These are phyloP conservation scores for Herpailurus yagouaroundi DNA, from an alignment of 2,113 vertebrate genomes.

Conservation along the genomic window DNA sequence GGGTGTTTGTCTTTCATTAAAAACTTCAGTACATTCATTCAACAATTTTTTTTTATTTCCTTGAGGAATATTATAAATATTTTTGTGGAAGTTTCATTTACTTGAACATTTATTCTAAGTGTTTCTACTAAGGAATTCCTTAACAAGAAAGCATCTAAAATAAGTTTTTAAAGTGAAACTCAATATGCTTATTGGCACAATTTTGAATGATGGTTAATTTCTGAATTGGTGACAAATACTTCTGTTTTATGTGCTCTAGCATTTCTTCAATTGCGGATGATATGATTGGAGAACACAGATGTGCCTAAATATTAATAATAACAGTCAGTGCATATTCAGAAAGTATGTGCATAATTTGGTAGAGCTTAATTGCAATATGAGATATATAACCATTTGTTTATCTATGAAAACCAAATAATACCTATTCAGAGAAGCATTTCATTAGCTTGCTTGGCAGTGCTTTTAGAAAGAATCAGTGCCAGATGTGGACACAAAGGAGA, in stretches of 20 bases:
- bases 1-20: not conserved
- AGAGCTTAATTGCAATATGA: conserved; percentile 57
- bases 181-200: conserved; percentile 62
- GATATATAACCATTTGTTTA: conserved; percentile 42
- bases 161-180: conserved; percentile 52
- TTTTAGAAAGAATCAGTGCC: conserved; percentile 46
- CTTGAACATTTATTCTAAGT: conserved; percentile 11
- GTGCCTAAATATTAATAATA: conserved; percentile 76
- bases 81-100: conserved; percentile 33
- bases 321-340: conserved; percentile 51
- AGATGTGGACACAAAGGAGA: conserved; percentile 64
- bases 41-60: conserved; percentile 19
- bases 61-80: conserved; percentile 41
- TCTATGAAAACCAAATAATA: conserved; percentile 62
- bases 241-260: conserved; percentile 46
- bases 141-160: conserved; percentile 58
- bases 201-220: conserved; percentile 73
- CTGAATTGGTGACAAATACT: conserved; percentile 58
- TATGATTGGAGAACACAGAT: conserved; percentile 72
- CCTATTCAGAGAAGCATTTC: conserved; percentile 58
- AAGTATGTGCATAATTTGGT: conserved; percentile 49
- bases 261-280: conserved; percentile 61
- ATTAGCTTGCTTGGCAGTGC: conserved; percentile 49
- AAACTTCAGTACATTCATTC: not conserved
- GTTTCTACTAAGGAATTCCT: conserved; percentile 49